phyloP scores from a whole-genome alignment of 2,113 vertebrate genomes.

The Amphiprion percula region DNA sequence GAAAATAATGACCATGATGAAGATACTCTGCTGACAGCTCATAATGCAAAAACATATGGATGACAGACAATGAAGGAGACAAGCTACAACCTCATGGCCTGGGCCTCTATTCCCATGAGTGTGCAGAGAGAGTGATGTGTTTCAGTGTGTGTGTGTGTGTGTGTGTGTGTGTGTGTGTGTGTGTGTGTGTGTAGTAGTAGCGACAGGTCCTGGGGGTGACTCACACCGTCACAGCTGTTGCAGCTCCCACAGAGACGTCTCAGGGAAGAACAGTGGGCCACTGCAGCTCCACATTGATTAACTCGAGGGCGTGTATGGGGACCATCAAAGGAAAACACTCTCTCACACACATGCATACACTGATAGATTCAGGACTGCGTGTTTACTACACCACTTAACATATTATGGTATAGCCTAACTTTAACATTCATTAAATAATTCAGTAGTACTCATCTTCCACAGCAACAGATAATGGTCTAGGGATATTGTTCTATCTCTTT shows the following conservation, averaged over 20 bases:
- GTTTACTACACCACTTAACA: slow-evolving; percentile 15
- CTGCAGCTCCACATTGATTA: slow-evolving; percentile 54
- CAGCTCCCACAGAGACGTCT: slow-evolving; percentile 66
- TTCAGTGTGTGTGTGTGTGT: slow-evolving; percentile 23
- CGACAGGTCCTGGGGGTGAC: slow-evolving; percentile 58
- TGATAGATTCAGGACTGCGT: neutral
- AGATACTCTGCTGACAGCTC: neutral
- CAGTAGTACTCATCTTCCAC: neutral
- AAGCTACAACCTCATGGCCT: slow-evolving; percentile 11
- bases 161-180: neutral
- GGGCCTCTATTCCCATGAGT: neutral
- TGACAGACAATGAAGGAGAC: slow-evolving; percentile 19
- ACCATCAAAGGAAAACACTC: slow-evolving; percentile 32
- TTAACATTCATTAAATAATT: slow-evolving; percentile 33
- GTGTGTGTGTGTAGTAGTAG: neutral
- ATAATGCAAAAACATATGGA: slow-evolving; percentile 28
- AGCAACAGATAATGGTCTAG: neutral
- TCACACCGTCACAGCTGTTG: slow-evolving; percentile 73
- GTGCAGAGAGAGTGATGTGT: slow-evolving; percentile 8
- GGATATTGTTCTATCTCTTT: neutral
- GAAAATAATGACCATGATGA: neutral
- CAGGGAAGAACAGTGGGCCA: slow-evolving; percentile 37
- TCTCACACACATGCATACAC: slow-evolving; percentile 1
- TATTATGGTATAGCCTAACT: neutral
- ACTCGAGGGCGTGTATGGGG: slow-evolving; percentile 22